Evolutionary conservation across 2,797 vertebrate genomes (phyloP).

Genomic region (Centropyge bicolor): DNA sequence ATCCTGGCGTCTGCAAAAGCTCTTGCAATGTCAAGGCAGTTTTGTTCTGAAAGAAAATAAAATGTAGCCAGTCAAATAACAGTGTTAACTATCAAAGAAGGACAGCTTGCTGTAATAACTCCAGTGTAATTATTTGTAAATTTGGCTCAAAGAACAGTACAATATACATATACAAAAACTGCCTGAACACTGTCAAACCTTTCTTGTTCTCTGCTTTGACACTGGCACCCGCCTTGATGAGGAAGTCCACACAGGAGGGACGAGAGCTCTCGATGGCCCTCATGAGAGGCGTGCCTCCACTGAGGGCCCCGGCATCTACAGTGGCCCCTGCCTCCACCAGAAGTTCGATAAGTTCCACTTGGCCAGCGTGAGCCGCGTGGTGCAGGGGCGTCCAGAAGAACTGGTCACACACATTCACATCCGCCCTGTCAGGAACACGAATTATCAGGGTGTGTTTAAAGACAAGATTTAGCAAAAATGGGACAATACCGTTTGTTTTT

Average conservation of each 20-base stretch:
- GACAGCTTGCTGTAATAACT: background rate
- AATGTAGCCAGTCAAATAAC: conserved; percentile 9
- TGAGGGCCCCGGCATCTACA: conserved; percentile 85
- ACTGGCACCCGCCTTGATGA: conserved; percentile 89
- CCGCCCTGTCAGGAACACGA: conserved; percentile 76
- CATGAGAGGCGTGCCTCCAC: conserved; percentile 91
- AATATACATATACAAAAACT: background rate
- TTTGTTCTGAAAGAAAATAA: conserved; percentile 82
- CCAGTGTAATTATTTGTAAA: background rate
- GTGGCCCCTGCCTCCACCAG: conserved; percentile 88
- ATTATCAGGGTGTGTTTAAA: conserved; percentile 1
- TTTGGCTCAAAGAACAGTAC: background rate
- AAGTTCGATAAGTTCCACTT: conserved; percentile 87
- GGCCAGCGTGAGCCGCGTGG: conserved; percentile 91
- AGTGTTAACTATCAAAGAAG: background rate
- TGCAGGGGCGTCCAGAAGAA: conserved; percentile 96
- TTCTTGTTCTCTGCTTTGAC: conserved; percentile 86
- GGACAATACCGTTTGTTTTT: too few species aligned
- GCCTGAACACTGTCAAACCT: conserved; percentile 79
- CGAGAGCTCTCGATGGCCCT: conserved; percentile 91
- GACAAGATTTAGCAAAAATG: background rate
- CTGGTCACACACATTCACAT: conserved; percentile 89
- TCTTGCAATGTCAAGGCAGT: conserved; percentile 88
- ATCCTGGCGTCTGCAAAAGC: conserved; percentile 86
- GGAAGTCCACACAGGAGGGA: conserved; percentile 89